Conservation (phyloP, 2,888 invertebrate genomes). For the Ernsta delagoae region DNA sequence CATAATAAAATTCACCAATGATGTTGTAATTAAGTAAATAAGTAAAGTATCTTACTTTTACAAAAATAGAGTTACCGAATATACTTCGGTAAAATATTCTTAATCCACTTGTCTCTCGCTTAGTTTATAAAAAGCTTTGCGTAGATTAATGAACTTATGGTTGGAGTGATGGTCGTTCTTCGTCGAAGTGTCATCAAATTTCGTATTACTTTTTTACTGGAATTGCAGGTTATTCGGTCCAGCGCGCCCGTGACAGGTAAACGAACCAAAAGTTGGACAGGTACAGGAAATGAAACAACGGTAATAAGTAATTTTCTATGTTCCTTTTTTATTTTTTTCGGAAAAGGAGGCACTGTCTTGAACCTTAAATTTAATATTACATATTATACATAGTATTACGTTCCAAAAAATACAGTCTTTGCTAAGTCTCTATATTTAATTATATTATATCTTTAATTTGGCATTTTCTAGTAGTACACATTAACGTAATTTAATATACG, state of each 20-base stretch:
- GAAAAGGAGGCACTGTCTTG: background rate
- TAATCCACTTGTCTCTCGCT: background rate
- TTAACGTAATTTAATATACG: too few relatives aligned
- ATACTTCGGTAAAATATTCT: background rate
- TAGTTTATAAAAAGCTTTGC: background rate
- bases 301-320: background rate
- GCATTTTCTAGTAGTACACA: too few relatives aligned
- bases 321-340: too few relatives aligned
- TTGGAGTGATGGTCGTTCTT: background rate
- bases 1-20: slow-evolving; percentile 54
- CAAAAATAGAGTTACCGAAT: background rate
- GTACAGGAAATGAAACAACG: slow-evolving; percentile 24
- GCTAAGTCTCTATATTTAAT: too few relatives aligned
- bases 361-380: too few relatives aligned
- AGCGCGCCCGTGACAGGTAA: slow-evolving; percentile 21
- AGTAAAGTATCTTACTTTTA: background rate
- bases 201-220: slow-evolving; percentile 13
- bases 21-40: slow-evolving; percentile 37
- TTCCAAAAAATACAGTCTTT: too few relatives aligned
- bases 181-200: slow-evolving; percentile 6
- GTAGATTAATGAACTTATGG: background rate
- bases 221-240: slow-evolving; percentile 20
- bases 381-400: too few relatives aligned
- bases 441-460: too few relatives aligned
- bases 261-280: slow-evolving; percentile 26